Percentiles rank a stretch among this genome's conserved stretches.
Conservation (phyloP, 2,888 invertebrate species). For the Diogma glabrata region DNA sequence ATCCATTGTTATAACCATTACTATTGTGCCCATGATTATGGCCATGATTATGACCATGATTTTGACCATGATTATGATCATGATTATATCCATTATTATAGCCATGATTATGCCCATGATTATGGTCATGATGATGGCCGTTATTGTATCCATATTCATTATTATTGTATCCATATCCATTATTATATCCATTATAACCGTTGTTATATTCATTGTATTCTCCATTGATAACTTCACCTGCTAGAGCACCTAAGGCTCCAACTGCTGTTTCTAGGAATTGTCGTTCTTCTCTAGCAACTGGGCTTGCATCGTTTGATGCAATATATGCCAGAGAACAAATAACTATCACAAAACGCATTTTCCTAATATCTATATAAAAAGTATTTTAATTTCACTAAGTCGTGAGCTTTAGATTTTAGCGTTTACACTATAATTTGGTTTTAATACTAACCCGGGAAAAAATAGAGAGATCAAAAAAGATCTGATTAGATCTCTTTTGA, state of each 20-base stretch:
- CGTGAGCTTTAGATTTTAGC: too few species aligned
- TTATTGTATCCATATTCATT: background rate
- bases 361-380: too few species aligned
- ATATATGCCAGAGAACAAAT: too few species aligned
- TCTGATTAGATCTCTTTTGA: too few species aligned
- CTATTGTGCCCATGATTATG: background rate
- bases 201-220: background rate
- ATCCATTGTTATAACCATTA: background rate
- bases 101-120: background rate
- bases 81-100: background rate
- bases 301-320: too few species aligned
- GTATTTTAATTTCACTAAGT: too few species aligned
- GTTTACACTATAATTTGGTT: too few species aligned
- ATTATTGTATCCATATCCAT: background rate
- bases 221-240: background rate
- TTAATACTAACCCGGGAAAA: too few species aligned
- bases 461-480: too few species aligned
- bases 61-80: background rate
- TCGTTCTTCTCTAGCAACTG: too few species aligned
- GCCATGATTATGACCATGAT: background rate
- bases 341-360: too few species aligned
- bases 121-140: background rate
- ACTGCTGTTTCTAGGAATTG: too few species aligned
- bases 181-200: background rate
- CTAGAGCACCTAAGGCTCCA: background rate